phyloP scores from a whole-genome alignment of 2,888 invertebrate species.

The Andrena bucephala region DNA sequence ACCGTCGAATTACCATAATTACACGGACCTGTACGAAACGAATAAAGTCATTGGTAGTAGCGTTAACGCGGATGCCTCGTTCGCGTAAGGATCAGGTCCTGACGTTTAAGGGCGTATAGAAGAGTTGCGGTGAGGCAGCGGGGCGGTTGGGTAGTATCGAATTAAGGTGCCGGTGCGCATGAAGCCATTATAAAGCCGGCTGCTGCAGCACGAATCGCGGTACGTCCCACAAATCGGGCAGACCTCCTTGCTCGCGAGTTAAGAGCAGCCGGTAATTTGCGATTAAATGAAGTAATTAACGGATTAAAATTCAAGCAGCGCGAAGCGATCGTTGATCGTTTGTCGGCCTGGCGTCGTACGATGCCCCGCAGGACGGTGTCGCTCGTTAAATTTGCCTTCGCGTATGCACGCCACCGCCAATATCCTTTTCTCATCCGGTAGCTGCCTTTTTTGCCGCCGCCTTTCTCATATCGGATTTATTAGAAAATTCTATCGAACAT shows the following conservation, averaged over 20 bases:
- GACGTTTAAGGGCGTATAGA: constrained; percentile 58
- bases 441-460: background rate
- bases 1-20: constrained; percentile 51
- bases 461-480: background rate
- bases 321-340: constrained; percentile 68
- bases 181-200: constrained; percentile 65
- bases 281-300: constrained; percentile 80
- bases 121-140: background rate
- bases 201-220: constrained; percentile 49
- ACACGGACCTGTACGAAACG: constrained; percentile 32
- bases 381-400: constrained; percentile 73
- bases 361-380: constrained; percentile 67
- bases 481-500: background rate
- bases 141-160: constrained; percentile 43
- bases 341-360: constrained; percentile 69
- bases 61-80: constrained; percentile 41
- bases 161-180: constrained; percentile 66
- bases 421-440: background rate
- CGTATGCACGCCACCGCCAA: constrained; percentile 20
- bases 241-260: constrained; percentile 67
- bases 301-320: constrained; percentile 79
- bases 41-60: constrained; percentile 56
- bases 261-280: constrained; percentile 71
- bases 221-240: constrained; percentile 60
- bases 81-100: constrained; percentile 49